Base-by-base conservation (phyloP, 2,113 vertebrate genomes). In the Jaculus jaculus region DNA sequence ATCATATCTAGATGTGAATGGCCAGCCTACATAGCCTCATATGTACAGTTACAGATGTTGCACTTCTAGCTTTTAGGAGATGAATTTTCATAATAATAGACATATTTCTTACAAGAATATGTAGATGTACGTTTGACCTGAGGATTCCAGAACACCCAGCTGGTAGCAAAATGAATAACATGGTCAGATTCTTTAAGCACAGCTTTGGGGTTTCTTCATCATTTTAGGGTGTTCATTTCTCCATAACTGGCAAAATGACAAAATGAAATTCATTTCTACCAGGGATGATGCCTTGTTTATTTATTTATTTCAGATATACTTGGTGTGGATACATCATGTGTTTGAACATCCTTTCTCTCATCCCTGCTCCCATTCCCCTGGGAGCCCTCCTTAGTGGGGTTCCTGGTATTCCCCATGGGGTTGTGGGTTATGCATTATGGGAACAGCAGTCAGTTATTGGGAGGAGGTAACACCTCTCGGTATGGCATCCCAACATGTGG, bases 181-280 rank as follows among this genome's bases (percentile, higher is more conserved):
- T 13, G 32, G 32, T 66, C 63, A 79, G 21, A 51, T 66, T 77
- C 15, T 75, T 54, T 90, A 88, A 93, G 47, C 80, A 71, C 65
- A 68, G 30, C 51, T 83, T 86, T 5, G 0, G 9, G 78, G n/a
- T 2, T 47, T 89, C 39, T 92, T 93, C 9, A 72, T 93, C 58
- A 77, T 75, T 96, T 51, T 92, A 73, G 84, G 65, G 42, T 28
- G 73, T 91, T 75, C 82, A 54, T 85, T 23, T 90, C 81, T 95
- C 94, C 78, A 63, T 51, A 78, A 24, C 32, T 32, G 26, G 63
- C 66, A 89, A 51, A 93, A 88, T 93, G 39, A 65, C 13, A 54
- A 95, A 86, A 80, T 24, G 94, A 87, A n/a, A 73, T 42, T 37
- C 8, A 8, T 12, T 11, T 6, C 75, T 94, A 18, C 20, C 54